A percentile compares a stretch with the other conserved stretches of the same genome.
Evolutionary conservation across 2,888 invertebrate genomes (phyloP).

Genomic region (Imbricaverruca yamaguchii): DNA sequence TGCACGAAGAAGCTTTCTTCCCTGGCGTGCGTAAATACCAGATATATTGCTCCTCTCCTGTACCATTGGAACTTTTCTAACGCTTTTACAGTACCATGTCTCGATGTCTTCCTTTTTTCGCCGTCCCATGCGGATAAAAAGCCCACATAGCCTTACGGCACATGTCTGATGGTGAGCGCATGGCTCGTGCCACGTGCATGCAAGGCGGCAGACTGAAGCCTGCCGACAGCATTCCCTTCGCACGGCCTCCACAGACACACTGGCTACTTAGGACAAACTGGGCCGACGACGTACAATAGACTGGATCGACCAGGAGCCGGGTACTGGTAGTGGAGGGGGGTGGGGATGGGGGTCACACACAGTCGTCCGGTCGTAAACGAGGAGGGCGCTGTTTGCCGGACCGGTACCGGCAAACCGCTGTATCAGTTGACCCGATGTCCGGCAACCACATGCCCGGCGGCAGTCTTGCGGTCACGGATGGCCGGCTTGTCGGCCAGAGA

Average conservation of each 20-base stretch:
- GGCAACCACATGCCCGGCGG: neutral
- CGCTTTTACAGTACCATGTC: no score
- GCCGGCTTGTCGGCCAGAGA: no score
- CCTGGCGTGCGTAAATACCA: no score
- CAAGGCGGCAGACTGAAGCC: no score
- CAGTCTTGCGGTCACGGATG: neutral
- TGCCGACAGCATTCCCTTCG: neutral
- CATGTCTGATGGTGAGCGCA: no score
- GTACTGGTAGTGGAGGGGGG: neutral
- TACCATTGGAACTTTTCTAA: no score
- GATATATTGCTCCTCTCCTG: no score
- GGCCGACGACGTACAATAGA: neutral
- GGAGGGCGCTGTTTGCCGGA: neutral
- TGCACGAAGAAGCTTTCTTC: no score
- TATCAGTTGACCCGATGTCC: neutral
- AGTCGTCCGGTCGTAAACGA: neutral
- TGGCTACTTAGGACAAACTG: neutral
- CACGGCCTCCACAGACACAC: neutral
- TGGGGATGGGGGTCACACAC: neutral
- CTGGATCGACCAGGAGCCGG: neutral
- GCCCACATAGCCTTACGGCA: no score
- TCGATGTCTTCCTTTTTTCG: no score
- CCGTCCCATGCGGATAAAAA: no score
- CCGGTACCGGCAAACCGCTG: neutral
- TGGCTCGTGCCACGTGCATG: no score